Evolutionary conservation across 2,113 vertebrate species (phyloP), one percentile per base, ranked within the genome.

Genomic region (Microtus richardsoni): DNA sequence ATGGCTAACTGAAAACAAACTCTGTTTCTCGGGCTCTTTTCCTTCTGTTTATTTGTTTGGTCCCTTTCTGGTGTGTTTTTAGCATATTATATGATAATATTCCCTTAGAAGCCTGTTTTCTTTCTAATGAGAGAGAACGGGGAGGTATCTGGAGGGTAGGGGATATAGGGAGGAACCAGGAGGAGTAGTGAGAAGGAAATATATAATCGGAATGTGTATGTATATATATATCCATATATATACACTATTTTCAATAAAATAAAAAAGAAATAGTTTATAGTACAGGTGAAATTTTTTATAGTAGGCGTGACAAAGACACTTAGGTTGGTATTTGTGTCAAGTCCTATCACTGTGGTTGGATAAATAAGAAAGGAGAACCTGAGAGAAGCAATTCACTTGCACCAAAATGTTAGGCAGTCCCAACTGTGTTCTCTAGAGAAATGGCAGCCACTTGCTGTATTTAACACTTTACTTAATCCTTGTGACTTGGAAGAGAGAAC

Each of bases 391-490:
- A 94, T 91, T 93, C 88, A 68, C 47, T 79, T 79, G 24, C 54
- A 95, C 80, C 39, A 62, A 36, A 62, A 75, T 96, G 96, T 93
- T 88, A 93, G 79, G 54, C 41, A 58, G 10, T 78, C 2, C 49
- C 39, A 88, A 89, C 85, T 95, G 78, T 54, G 21, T 64, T 94
- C 86, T 83, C 52, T 60, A 79, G 79, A 91, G 87, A 52, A 95
- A 84, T 17, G 62, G 80, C 16, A 74, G 70, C 3, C 64, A 39
- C 19, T 88, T 44, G 33, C 44, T 85, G 21, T 77, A 88, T 82
- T 92, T 82, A 88, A 71, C 84, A 60, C 30, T 75, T 28, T 89
- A 28, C 12, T 77, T 62, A 16, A 36, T 8, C 39, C 62, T 49
- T 77, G 41, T 52, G 39, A 93, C 91, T 60, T 41, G 16, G 52